These are phyloP conservation scores for Boulengeromyrus knoepffleri DNA, from an alignment of 2,113 vertebrate genomes.

Conservation along the genomic window DNA sequence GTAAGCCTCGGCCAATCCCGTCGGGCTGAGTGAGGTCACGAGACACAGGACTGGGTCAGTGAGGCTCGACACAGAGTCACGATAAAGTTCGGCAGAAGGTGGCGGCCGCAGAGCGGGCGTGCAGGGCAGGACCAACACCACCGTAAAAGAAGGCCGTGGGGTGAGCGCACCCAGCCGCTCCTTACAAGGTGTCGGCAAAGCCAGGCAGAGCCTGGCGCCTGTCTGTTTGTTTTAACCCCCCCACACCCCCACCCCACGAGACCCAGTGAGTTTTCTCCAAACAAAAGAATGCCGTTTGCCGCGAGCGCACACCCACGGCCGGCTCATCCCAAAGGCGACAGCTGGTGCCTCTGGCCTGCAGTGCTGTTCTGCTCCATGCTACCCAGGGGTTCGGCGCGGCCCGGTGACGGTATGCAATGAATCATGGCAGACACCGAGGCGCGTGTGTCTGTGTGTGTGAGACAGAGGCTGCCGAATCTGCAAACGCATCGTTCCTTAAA, in stretches of 20 bases:
- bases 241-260: neutral
- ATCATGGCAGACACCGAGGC: neutral
- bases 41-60: neutral
- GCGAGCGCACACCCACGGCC: neutral
- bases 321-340: neutral
- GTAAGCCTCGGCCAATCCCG: neutral
- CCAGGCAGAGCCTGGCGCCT: neutral
- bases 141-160: neutral
- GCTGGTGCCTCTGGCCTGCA: neutral
- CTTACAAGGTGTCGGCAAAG: neutral
- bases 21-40: neutral
- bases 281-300: neutral
- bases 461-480: neutral
- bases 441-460: neutral
- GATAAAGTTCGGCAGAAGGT: neutral
- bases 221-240: neutral
- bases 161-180: neutral
- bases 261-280: neutral
- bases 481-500: neutral
- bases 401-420: neutral
- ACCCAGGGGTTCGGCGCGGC: neutral
- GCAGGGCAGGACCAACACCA: neutral
- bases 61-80: neutral
- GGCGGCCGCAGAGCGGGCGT: neutral
- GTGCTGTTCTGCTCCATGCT: neutral